phyloP scores from a whole-genome alignment of 2,888 invertebrate species.

The Drosophila histrio region DNA sequence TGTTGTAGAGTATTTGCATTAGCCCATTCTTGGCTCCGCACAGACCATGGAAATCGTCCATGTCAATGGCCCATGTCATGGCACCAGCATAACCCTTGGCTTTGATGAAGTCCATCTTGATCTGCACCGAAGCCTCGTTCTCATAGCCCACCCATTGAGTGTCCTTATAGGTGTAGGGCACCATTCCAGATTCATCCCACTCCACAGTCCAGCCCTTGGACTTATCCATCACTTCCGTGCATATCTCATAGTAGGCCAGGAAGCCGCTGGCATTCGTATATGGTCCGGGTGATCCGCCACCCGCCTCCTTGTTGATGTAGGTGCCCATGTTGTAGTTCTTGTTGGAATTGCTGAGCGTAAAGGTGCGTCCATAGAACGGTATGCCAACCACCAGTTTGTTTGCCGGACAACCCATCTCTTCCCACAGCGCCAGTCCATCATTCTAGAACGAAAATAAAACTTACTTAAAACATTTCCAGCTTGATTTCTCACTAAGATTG shows the following conservation, averaged over 20 bases:
- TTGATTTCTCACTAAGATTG: too few relatives aligned
- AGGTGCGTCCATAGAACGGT: constrained; percentile 95
- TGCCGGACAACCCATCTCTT: constrained; percentile 93
- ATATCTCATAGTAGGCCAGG: constrained; percentile 94
- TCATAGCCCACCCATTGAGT: constrained; percentile 96
- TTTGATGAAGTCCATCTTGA: constrained; percentile 96
- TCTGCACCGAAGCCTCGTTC: constrained; percentile 88
- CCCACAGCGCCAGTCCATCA: constrained; percentile 94
- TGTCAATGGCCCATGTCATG: constrained; percentile 95
- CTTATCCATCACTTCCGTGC: constrained; percentile 89
- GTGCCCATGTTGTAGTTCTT: constrained; percentile 93
- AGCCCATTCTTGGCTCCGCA: constrained; percentile 92
- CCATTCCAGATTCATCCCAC: constrained; percentile 93
- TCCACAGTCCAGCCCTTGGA: constrained; percentile 91
- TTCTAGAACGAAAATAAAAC: constrained; percentile 87
- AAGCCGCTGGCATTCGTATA: constrained; percentile 95
- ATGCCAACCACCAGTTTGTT: constrained; percentile 95
- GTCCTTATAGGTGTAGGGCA: constrained; percentile 93
- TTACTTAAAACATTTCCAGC: too few relatives aligned
- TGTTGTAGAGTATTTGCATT: constrained; percentile 89
- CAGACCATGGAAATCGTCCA: constrained; percentile 94
- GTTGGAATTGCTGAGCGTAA: constrained; percentile 92
- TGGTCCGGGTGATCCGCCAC: constrained; percentile 93
- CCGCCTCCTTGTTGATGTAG: constrained; percentile 95
- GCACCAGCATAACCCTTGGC: constrained; percentile 93